A percentile compares a stretch with the other conserved stretches of the same genome.
Evolutionary conservation across 1,140 invertebrate genomes (phyloP).

Genomic region (Ridgeia piscesae): DNA sequence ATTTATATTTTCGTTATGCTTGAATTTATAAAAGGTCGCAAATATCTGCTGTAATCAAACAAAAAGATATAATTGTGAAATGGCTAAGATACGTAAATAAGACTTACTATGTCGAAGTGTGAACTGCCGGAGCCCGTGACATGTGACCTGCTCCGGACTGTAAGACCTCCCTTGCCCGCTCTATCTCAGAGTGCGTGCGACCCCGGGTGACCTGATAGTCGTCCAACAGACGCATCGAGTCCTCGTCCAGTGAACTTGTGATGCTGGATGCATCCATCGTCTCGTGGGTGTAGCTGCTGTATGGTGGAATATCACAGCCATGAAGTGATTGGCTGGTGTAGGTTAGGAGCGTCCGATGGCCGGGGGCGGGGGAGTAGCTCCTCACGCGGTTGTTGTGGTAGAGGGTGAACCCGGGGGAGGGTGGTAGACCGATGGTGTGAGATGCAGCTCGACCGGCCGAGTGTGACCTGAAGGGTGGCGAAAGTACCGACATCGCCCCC

Average conservation of each 20-base stretch:
- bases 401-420: background rate
- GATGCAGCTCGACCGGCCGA: background rate
- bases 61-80: no score
- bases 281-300: background rate
- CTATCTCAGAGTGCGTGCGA: constrained; percentile 4
- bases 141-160: background rate
- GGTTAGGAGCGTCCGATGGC: background rate
- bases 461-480: background rate
- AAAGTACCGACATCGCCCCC: background rate
- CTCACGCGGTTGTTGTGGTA: constrained; percentile 7
- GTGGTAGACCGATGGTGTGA: background rate
- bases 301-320: background rate
- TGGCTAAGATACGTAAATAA: background rate
- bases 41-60: no score
- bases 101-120: background rate
- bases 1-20: no score
- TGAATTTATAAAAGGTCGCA: no score
- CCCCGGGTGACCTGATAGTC: constrained; percentile 17
- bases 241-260: constrained; percentile 19
- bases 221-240: background rate
- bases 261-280: background rate
- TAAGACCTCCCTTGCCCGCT: background rate
- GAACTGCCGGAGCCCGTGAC: background rate
- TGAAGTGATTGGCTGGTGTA: background rate
- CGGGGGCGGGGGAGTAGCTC: background rate